Percentiles rank a stretch among this genome's conserved stretches.
These are phyloP conservation scores for Bufotes viridis DNA, from an alignment of 2,797 vertebrate species.

Conservation along the genomic window DNA sequence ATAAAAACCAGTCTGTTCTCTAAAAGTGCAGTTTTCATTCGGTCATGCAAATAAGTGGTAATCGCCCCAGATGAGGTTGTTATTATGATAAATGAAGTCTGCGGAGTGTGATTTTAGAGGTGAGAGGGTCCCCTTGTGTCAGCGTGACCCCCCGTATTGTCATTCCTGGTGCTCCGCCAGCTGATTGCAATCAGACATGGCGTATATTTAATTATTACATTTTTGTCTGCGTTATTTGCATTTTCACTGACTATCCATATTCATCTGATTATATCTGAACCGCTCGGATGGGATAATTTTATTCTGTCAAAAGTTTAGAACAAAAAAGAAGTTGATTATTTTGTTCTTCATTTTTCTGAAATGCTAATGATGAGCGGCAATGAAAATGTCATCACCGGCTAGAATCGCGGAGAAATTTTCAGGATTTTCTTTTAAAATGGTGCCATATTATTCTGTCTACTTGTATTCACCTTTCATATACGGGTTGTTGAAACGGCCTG, in stretches of 20 bases:
- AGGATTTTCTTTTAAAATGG: background rate
- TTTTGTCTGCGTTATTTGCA: slow-evolving; percentile 42
- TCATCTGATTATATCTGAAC: slow-evolving; percentile 46
- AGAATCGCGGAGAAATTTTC: background rate
- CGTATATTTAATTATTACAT: slow-evolving; percentile 45
- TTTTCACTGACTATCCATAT: slow-evolving; percentile 54
- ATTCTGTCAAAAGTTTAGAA: slow-evolving; percentile 37
- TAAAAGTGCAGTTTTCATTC: background rate
- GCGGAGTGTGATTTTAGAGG: background rate
- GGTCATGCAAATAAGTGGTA: slow-evolving; percentile 14
- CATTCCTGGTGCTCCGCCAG: slow-evolving; percentile 33
- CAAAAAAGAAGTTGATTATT: slow-evolving; percentile 53
- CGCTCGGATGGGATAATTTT: slow-evolving; percentile 32
- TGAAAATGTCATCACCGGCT: slow-evolving; percentile 10
- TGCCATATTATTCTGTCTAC: background rate
- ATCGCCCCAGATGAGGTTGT: background rate
- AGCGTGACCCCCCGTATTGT: slow-evolving; percentile 47
- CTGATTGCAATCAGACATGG: slow-evolving; percentile 56
- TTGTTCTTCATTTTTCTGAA: slow-evolving; percentile 32
- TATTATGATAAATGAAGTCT: slow-evolving; percentile 26
- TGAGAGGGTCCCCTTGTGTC: slow-evolving; percentile 12
- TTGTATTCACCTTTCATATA: background rate
- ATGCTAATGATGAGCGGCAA: slow-evolving; percentile 33
- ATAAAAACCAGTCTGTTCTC: background rate
- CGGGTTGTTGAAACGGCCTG: background rate